Conservation (phyloP, 2,888 invertebrate genomes). For the Oscheius sp. region DNA sequence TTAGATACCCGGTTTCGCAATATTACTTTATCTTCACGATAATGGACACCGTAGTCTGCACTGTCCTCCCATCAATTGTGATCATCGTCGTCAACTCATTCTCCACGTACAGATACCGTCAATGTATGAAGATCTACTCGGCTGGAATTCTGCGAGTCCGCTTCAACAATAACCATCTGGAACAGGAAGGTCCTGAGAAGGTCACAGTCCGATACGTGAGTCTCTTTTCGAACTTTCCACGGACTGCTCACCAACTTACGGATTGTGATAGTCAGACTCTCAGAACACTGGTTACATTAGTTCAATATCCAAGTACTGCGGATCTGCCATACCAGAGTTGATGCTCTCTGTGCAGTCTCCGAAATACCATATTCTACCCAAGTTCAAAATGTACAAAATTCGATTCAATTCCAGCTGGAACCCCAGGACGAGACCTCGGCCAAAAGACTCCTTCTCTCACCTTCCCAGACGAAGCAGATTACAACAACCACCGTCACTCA, state of each 20-base stretch:
- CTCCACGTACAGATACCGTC: conserved; percentile 68
- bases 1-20: conserved; percentile 44
- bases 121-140: conserved; percentile 73
- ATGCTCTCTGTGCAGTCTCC: too few species aligned
- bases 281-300: too few species aligned
- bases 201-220: conserved; percentile 31
- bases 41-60: conserved; percentile 67
- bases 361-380: too few species aligned
- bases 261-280: too few species aligned
- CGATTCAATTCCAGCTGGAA: conserved; percentile 4
- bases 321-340: too few species aligned
- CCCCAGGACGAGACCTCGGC: conserved; percentile 63
- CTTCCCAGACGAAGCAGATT: conserved; percentile 41
- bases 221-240: neutral
- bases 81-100: conserved; percentile 71
- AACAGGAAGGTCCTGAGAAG: conserved; percentile 1
- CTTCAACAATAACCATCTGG: conserved; percentile 20
- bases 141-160: conserved; percentile 68
- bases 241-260: too few species aligned
- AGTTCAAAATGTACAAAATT: too few species aligned
- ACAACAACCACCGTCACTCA: conserved; percentile 41
- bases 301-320: too few species aligned
- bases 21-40: conserved; percentile 68
- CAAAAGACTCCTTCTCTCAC: conserved; percentile 63
- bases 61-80: conserved; percentile 66